Evolutionary conservation across 2,797 vertebrate genomes (phyloP), one percentile per base, ranked within the genome.

Genomic region (Scleropages formosus): DNA sequence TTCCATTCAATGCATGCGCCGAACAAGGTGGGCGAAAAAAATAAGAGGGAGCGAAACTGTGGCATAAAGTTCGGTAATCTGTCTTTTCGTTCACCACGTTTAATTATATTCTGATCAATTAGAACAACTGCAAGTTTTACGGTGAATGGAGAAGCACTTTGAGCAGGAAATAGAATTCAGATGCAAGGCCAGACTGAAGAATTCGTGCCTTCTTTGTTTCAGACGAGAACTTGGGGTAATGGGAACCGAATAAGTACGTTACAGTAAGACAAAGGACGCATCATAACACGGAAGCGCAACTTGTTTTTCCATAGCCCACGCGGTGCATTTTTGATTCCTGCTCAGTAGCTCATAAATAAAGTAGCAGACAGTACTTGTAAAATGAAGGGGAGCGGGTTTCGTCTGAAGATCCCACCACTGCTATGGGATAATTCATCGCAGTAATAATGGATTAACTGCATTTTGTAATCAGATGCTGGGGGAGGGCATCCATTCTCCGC

Each of bases 81-180:
- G 39, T 56, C 27, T 59, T 61, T 59, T 56, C 67, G 56, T 72
- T 60, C 72, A n/a, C 56, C 10, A 60, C 31, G 60, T 72, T 72
- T 59, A 44, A 72, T 39, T 72, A 60, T 26, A n/a, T 56, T 72
- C 24, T 26, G 27, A 72, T 72, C 56, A 72, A 72, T 60, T 60
- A 60, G 70, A 24, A 46, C 56, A 59, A 27, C 20, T 20, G 39
- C 27, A 58, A 46, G 53, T 72, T 60, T 60, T 58, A 72, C 69
- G 59, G 69, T 4, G 24, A 31, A 44, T 72, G 27, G 27, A 26
- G 26, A 31, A 12, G 26, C 53, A 31, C 2, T 16, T 27, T 27
- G 18, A 16, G 12, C 24, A 16, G 9, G 0, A 59, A 13, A 12
- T 18, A 58, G 12, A 12, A 47, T 68, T 22, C 22, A 16, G 26